Evolutionary conservation across 2,113 vertebrate species (phyloP).

Genomic region (Acrocephalus arundinaceus): DNA sequence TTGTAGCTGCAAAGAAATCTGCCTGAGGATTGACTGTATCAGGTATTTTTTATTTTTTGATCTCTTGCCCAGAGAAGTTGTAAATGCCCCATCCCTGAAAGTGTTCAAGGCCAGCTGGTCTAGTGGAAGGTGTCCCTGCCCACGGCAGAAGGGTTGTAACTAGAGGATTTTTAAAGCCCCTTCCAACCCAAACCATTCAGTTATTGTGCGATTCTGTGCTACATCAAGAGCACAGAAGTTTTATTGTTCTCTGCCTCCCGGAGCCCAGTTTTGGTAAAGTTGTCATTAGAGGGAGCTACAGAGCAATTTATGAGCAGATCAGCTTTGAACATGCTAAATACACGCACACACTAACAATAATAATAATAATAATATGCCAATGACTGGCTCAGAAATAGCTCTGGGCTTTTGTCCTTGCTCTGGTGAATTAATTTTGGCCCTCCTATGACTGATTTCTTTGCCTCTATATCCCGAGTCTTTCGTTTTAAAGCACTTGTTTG

Average conservation of each 20-base stretch:
- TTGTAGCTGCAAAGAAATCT: neutral
- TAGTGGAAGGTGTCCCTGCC: neutral
- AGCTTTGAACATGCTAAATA: neutral
- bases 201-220: neutral
- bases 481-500: neutral
- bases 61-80: neutral
- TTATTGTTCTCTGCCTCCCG: neutral
- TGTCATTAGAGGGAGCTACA: conserved; percentile 43
- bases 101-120: neutral
- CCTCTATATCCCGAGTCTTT: neutral
- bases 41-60: neutral
- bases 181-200: neutral
- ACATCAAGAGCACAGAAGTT: neutral
- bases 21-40: neutral
- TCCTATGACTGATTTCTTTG: neutral
- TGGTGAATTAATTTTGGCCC: neutral
- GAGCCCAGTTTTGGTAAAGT: neutral
- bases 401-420: neutral
- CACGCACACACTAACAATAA: neutral
- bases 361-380: too few species aligned
- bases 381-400: neutral
- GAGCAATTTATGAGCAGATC: conserved; percentile 16
- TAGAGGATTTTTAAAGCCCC: neutral
- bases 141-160: neutral
- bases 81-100: neutral